Conservation (phyloP, 2,113 vertebrate species). For the Cheirogaleus medius region DNA sequence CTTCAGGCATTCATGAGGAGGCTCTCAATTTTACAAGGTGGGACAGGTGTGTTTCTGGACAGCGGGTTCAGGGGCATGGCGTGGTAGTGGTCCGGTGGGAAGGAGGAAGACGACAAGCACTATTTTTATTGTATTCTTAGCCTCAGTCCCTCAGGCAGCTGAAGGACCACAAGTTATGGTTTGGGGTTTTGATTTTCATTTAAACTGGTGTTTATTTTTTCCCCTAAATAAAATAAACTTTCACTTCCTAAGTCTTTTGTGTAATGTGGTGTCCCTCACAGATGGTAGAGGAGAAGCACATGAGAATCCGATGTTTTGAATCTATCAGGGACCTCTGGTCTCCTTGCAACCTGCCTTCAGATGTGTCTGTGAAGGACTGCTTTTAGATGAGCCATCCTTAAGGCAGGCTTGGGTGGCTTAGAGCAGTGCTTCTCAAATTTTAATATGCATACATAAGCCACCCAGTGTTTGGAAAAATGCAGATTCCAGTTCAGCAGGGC, state of each 20-base stretch:
- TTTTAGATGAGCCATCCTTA: background rate
- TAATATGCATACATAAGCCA: background rate
- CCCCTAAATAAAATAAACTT: slow-evolving; percentile 3
- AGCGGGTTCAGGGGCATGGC: background rate
- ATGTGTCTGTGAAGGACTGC: background rate
- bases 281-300: background rate
- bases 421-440: background rate
- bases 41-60: background rate
- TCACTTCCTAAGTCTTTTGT: slow-evolving; percentile 1
- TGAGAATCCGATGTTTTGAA: background rate
- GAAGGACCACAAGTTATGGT: background rate
- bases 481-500: background rate
- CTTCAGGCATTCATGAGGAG: background rate
- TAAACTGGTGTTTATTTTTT: background rate
- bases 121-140: slow-evolving; percentile 36
- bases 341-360: background rate
- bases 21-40: background rate
- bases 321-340: background rate
- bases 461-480: background rate
- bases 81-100: background rate
- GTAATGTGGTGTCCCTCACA: slow-evolving; percentile 41
- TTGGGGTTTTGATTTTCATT: slow-evolving; percentile 54
- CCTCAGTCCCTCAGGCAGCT: background rate
- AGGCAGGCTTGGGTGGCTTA: background rate
- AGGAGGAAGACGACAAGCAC: background rate